These are phyloP conservation scores for Drosophila ironensis DNA, from an alignment of 1,140 invertebrate genomes.

Conservation along the genomic window DNA sequence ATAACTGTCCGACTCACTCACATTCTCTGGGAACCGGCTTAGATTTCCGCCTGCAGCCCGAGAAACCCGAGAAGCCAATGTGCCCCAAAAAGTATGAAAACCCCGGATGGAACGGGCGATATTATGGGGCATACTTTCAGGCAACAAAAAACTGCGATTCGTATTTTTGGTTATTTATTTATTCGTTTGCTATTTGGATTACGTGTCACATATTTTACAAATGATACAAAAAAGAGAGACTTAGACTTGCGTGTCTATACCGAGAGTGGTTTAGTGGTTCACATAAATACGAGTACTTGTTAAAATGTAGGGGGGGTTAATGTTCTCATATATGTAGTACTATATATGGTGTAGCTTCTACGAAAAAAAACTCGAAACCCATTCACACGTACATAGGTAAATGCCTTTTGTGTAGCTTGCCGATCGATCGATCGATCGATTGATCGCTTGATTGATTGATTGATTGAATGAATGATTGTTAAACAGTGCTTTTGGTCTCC, in stretches of 20 bases:
- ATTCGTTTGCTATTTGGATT: conserved; percentile 64
- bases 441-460: conserved; percentile 8
- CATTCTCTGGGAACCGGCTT: no score
- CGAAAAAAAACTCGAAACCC: conserved; percentile 30
- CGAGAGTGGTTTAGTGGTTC: conserved; percentile 50
- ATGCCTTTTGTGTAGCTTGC: conserved; percentile 31
- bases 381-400: conserved; percentile 45
- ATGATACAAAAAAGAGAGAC: conserved; percentile 67
- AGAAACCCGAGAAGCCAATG: no score
- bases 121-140: no score
- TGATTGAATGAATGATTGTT: conserved; percentile 39
- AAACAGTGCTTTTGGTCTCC: conserved; percentile 47
- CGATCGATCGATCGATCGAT: not conserved
- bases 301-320: conserved; percentile 62
- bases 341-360: conserved; percentile 43
- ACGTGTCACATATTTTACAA: conserved; percentile 70
- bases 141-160: not conserved
- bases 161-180: conserved; percentile 44
- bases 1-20: no score
- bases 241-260: conserved; percentile 9
- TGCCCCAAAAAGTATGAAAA: no score
- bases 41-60: no score
- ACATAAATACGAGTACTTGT: conserved; percentile 77
- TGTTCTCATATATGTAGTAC: conserved; percentile 46
- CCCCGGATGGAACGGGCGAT: no score